Evolutionary conservation across 2,113 vertebrate genomes (phyloP), one percentile per base, ranked within the genome.

Genomic region (Gasterosteus aculeatus): DNA sequence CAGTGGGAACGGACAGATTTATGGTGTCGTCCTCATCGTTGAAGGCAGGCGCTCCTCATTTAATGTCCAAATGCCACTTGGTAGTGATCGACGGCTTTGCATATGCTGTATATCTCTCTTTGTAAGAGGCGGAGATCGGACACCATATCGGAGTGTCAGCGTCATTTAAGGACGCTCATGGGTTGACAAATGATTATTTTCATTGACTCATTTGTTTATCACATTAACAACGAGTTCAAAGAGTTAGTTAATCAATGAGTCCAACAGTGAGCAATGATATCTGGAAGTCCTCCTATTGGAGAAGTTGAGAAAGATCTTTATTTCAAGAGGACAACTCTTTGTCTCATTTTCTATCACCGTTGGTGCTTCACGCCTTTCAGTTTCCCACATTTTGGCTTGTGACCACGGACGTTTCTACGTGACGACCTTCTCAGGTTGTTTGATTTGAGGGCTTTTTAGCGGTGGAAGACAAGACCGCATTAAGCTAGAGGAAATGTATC

Each of bases 31-130:
- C 77, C 44, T 68, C 56, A 58, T 8, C 57, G 77, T 26, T 38
- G 71, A 67, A 56, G 62, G 51, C 80, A 83, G 79, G 51, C 44
- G 6, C 84, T 85, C 61, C 63, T 84, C 75, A 85, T 86, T 84
- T 76, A 56, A 76, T 56, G 60, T 76, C 53, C 75, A 65, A 80
- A 87, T 73, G 83, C 75, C 63, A 84, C 75, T 77, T 75, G 46
- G 77, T 63, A 68, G 46, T 87, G 90, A 89, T 75, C 58, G 72
- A 90, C 72, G 61, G 72, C 75, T 83, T 62, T 54, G 57, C 72
- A 82, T 83, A 39, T 41, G 8, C 8, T 47, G 15, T 70, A 47
- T 47, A n/a, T 66, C 22, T 84, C 31, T 74, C 71, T 69, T 12
- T 18, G 2, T 14, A 15, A 65, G 42, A 0, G 1, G 10, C 35